Percentiles rank a stretch among this genome's conserved stretches.
These are phyloP conservation scores for Polymixis flavicincta DNA, from an alignment of 2,888 invertebrate genomes.

Conservation along the genomic window DNA sequence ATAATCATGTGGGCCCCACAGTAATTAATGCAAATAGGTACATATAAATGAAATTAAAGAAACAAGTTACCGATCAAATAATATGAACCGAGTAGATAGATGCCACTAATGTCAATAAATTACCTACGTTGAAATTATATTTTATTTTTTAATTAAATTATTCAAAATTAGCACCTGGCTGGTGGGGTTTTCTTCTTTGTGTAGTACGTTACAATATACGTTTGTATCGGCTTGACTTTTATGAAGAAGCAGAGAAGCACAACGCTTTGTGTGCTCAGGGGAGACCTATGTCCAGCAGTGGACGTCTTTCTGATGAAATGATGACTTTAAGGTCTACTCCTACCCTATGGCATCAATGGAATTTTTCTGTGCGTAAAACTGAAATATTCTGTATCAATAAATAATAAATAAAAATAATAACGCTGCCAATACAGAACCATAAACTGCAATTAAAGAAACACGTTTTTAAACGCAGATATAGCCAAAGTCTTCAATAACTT, in stretches of 20 bases:
- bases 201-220: neutral
- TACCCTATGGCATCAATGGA: no score
- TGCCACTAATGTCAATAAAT: neutral
- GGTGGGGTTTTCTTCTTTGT: neutral
- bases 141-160: constrained; percentile 21
- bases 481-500: constrained; percentile 16
- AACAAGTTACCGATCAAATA: neutral
- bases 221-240: neutral
- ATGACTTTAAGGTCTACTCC: neutral
- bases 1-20: neutral
- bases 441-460: constrained; percentile 39
- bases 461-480: constrained; percentile 24
- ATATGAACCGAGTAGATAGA: neutral
- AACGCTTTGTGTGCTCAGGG: neutral
- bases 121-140: neutral
- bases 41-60: constrained; percentile 13
- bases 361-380: neutral
- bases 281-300: neutral
- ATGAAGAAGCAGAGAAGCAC: neutral
- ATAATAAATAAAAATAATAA: constrained; percentile 13
- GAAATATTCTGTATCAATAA: neutral
- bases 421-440: constrained; percentile 6
- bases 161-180: constrained; percentile 7
- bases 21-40: constrained; percentile 17
- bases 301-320: neutral